phyloP scores from a whole-genome alignment of 35 echinoderm and acorn worm genomes.

The Chiridota heheva region DNA sequence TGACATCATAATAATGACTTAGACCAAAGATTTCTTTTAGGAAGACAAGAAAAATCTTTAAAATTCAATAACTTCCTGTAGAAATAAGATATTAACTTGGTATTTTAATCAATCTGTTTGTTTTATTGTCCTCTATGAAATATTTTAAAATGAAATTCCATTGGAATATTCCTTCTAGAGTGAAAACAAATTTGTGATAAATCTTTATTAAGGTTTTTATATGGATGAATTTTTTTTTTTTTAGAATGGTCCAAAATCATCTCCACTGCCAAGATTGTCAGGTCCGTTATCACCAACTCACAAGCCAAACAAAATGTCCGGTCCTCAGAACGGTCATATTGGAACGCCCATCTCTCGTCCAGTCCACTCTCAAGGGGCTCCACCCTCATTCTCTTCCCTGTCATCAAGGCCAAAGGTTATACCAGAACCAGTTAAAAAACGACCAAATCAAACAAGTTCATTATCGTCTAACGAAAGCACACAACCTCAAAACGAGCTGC shows the following conservation, averaged over 20 bases:
- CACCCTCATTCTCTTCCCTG: background rate
- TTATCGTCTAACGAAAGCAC: too few species aligned
- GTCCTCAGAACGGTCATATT: background rate
- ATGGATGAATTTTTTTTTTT: background rate
- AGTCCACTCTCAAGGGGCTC: background rate
- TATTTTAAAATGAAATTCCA: too few species aligned
- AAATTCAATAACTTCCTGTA: background rate
- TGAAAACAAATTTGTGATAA: too few species aligned
- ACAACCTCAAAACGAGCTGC: too few species aligned
- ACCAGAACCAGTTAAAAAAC: too few species aligned
- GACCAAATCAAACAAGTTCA: too few species aligned
- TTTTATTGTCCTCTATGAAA: too few species aligned
- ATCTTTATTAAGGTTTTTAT: too few species aligned
- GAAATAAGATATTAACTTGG: background rate
- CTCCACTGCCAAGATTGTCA: conserved; percentile 13
- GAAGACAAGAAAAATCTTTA: background rate
- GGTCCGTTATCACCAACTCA: conserved; percentile 11
- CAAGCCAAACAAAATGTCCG: background rate
- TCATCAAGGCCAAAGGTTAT: conserved; percentile 32
- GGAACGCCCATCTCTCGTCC: background rate
- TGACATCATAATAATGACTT: too few species aligned
- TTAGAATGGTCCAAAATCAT: conserved; percentile 36
- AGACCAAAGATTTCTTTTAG: too few species aligned
- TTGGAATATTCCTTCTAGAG: too few species aligned
- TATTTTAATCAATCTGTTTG: background rate